These are phyloP conservation scores for Pao palembangensis DNA, from an alignment of 2,113 vertebrate genomes.

Conservation along the genomic window DNA sequence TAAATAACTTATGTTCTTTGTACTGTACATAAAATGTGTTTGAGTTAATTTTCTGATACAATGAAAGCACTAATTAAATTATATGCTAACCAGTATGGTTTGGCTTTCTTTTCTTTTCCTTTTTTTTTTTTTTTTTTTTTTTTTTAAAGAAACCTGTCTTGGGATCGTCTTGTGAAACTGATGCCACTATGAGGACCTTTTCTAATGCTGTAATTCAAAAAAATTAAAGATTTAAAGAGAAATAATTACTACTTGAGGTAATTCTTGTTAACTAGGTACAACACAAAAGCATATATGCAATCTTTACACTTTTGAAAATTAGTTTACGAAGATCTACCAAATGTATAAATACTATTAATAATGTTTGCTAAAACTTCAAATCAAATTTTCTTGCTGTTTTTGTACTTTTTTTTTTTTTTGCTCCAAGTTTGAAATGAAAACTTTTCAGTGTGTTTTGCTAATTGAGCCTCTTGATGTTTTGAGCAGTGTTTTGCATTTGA, in stretches of 20 bases:
- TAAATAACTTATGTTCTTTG: constrained; percentile 74
- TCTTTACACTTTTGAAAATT: constrained; percentile 90
- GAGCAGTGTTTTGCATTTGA: constrained; percentile 88
- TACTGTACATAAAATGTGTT: constrained; percentile 74
- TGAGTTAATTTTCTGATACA: constrained; percentile 62
- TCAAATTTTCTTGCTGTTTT: constrained; percentile 82
- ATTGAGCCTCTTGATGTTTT: constrained; percentile 86
- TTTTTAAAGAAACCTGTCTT: constrained; percentile 39
- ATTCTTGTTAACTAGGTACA: constrained; percentile 85
- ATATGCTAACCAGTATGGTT: constrained; percentile 72
- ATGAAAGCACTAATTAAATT: constrained; percentile 78
- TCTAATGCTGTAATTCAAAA: constrained; percentile 73
- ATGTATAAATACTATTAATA: constrained; percentile 90
- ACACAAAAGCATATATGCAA: constrained; percentile 97
- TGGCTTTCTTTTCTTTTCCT: constrained; percentile 45
- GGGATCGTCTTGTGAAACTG: constrained; percentile 66
- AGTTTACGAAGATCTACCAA: constrained; percentile 98
- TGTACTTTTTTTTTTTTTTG: constrained; percentile 79
- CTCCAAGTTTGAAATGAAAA: constrained; percentile 85
- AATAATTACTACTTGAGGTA: constrained; percentile 72
- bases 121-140: constrained; percentile 23
- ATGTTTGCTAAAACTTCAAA: constrained; percentile 85
- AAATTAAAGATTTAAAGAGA: constrained; percentile 54
- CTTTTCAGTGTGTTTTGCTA: constrained; percentile 80
- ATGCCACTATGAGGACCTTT: constrained; percentile 78